phyloP scores from a whole-genome alignment of 1,140 invertebrate species.

The Lepidurus couesii region DNA sequence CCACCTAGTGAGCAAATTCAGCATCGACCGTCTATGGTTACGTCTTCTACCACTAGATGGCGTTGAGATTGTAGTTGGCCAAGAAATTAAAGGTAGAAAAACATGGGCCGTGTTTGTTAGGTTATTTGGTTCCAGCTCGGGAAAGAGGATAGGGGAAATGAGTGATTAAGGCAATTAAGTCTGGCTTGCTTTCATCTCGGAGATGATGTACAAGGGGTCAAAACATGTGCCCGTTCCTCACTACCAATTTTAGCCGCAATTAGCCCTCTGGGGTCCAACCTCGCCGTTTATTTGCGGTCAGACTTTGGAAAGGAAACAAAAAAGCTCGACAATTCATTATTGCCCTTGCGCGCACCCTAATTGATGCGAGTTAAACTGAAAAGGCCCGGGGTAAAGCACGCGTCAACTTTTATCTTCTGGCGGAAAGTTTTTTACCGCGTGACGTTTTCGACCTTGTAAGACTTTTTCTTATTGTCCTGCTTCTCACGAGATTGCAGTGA shows the following conservation, averaged over 20 bases:
- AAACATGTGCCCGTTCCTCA: not conserved
- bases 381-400: constrained; percentile 1
- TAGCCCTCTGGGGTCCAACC: not conserved
- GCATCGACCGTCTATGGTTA: too few species aligned
- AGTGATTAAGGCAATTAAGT: constrained; percentile 11
- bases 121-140: not conserved
- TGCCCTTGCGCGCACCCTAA: not conserved
- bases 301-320: not conserved
- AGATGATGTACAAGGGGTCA: constrained; percentile 18
- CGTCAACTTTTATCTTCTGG: not conserved
- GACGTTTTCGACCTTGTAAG: not conserved
- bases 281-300: not conserved
- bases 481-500: not conserved
- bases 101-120: not conserved
- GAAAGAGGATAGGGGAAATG: not conserved
- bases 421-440: not conserved
- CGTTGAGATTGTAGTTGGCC: too few species aligned
- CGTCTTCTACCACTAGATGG: too few species aligned
- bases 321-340: constrained; percentile 13
- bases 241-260: not conserved
- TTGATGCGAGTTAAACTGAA: not conserved
- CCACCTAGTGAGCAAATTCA: too few species aligned
- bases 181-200: constrained; percentile 6
- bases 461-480: not conserved
- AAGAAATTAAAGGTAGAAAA: too few species aligned